These are phyloP conservation scores for Antrozous pallidus DNA, from an alignment of 2,797 vertebrate species.

Conservation along the genomic window DNA sequence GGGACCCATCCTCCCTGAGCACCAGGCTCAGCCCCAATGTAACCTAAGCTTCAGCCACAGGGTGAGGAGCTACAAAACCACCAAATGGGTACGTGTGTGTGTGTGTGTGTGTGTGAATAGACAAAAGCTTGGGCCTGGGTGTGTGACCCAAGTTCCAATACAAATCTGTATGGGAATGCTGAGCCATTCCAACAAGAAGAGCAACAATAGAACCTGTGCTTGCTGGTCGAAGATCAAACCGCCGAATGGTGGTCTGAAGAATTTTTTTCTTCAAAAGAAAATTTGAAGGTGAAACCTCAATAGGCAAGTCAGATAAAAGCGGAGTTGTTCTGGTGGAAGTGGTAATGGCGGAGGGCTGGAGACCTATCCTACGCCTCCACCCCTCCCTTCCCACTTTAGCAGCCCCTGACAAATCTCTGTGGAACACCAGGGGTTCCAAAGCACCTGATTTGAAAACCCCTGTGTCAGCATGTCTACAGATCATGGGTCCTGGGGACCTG, in stretches of 20 bases:
- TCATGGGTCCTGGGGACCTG: slow-evolving; percentile 60
- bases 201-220: slow-evolving; percentile 36
- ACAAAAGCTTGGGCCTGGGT: background rate
- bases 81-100: too few species aligned
- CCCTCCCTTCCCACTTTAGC: background rate
- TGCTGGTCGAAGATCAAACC: slow-evolving; percentile 72
- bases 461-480: background rate
- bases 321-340: slow-evolving; percentile 27
- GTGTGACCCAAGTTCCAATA: slow-evolving; percentile 3
- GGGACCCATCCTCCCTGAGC: background rate
- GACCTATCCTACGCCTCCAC: background rate
- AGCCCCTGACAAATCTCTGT: background rate
- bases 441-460: slow-evolving; percentile 28
- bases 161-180: background rate
- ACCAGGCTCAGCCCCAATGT: background rate
- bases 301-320: slow-evolving; percentile 51
- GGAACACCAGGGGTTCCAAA: background rate
- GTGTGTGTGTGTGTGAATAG: background rate
- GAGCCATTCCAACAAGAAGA: slow-evolving; percentile 39
- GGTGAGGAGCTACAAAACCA: background rate
- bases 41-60: background rate
- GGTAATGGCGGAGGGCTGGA: background rate
- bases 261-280: slow-evolving; percentile 36
- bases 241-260: slow-evolving; percentile 49
- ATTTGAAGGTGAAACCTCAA: slow-evolving; percentile 43